Base-by-base conservation (phyloP, 2,888 invertebrate species). In the Xanthostigma xanthostigma region DNA sequence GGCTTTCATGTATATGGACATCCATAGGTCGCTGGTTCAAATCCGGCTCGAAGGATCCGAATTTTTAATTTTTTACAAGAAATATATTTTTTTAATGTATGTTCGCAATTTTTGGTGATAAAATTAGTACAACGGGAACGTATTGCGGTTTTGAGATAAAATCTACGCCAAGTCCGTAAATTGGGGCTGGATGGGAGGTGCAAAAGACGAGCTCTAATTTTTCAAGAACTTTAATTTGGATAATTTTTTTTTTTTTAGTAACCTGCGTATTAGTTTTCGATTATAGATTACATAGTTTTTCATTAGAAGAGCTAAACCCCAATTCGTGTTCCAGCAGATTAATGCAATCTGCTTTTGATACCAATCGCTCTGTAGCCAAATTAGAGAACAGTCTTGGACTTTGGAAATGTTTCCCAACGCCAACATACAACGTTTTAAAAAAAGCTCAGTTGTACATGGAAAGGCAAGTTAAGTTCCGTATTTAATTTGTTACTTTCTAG, bases 321-420 rank as follows among this genome's bases (percentile, higher is more conserved):
- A 57, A 73, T 38, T 86, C 88, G 0, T 69, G 75, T 46, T 80
- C 82, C 36, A 78, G 80, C 3, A 77, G 69, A 58, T 67, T 86
- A 3, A 85, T 91, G 54, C 62, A 74, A 34, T 79, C 89, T 1
- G 84, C 90, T 0, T 76, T 82, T 52, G 71, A 71, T 1, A 81
- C 86, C 5, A 91, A 90, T 58, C 75, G 78, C 55, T 78, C 75
- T 38, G 78, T 81, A 42, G 68, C 83, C 58, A 74, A 73, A 59
- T 73, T 83, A 2, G 86, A 87, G 58, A 81, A 81, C 61, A 81
- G 82, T 1, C 69, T 69, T 1, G 73, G 78, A 51, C 60, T 85
- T 3, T 91, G 90, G 87, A 75, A 72, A 49, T 70, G 72, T 53
- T 76, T 84, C 53, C 73, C 79, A 51, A 90, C 90, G 0, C 82